A percentile compares a stretch with the other conserved stretches of the same genome.
phyloP scores from a whole-genome alignment of 2,113 vertebrate species.

The Nymphicus hollandicus region DNA sequence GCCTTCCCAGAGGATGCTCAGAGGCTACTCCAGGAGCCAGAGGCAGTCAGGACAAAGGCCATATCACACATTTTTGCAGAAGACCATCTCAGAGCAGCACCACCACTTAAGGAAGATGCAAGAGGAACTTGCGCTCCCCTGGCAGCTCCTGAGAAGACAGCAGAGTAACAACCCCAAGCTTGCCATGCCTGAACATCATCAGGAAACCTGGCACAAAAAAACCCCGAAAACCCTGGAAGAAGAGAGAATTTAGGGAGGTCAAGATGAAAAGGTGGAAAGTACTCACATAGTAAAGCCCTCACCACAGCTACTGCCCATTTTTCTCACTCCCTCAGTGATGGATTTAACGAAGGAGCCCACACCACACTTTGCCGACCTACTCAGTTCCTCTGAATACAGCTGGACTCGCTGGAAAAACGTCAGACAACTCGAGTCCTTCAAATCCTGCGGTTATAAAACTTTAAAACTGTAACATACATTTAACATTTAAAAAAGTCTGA shows the following conservation, averaged over 20 bases:
- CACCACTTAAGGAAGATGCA: not conserved
- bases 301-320: not conserved
- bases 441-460: not conserved
- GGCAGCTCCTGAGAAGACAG: not conserved
- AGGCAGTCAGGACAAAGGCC: not conserved
- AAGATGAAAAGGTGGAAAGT: not conserved
- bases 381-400: not conserved
- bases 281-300: not conserved
- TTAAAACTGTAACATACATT: not conserved
- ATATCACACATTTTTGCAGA: fast-evolving
- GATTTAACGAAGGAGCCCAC: not conserved
- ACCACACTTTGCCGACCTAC: not conserved
- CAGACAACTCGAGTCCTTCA: not conserved
- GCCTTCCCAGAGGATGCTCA: not conserved
- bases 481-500: not conserved
- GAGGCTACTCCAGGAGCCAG: not conserved
- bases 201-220: not conserved
- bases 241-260: not conserved
- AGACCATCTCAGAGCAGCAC: not conserved
- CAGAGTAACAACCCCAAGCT: not conserved
- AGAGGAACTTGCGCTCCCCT: fast-evolving
- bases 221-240: not conserved
- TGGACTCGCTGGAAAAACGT: not conserved
- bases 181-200: not conserved
- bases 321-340: not conserved